Evolutionary conservation across 2,797 vertebrate genomes (phyloP).

Genomic region (Anabas testudineus): DNA sequence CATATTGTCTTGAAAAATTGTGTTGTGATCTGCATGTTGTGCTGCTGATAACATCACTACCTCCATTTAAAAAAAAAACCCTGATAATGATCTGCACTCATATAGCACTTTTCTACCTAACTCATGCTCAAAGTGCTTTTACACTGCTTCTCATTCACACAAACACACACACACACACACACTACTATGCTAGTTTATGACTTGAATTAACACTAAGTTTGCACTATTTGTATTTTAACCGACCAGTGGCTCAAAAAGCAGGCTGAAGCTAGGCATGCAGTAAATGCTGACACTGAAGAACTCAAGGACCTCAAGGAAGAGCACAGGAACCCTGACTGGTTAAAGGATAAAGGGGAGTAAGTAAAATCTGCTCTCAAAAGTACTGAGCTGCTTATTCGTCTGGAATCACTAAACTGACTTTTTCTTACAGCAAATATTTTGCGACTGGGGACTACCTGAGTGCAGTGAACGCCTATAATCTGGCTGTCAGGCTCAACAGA

Average conservation of each 20-base stretch:
- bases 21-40: no score
- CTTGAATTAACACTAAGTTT: background rate
- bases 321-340: constrained; percentile 93
- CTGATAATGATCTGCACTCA: no score
- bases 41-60: no score
- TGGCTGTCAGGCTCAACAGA: constrained; percentile 89
- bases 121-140: no score
- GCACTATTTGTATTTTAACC: constrained; percentile 7
- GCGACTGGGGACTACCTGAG: constrained; percentile 87
- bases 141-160: no score
- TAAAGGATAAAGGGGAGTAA: constrained; percentile 96
- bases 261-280: constrained; percentile 87
- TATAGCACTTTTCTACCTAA: no score
- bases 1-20: no score
- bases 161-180: no score
- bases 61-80: no score
- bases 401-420: background rate
- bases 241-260: constrained; percentile 93
- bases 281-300: constrained; percentile 82
- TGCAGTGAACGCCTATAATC: constrained; percentile 90
- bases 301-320: constrained; percentile 90
- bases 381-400: background rate
- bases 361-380: constrained; percentile 61
- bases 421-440: constrained; percentile 89
- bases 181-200: no score